Base-by-base conservation (phyloP, 2,113 vertebrate species). In the Verasper variegatus region DNA sequence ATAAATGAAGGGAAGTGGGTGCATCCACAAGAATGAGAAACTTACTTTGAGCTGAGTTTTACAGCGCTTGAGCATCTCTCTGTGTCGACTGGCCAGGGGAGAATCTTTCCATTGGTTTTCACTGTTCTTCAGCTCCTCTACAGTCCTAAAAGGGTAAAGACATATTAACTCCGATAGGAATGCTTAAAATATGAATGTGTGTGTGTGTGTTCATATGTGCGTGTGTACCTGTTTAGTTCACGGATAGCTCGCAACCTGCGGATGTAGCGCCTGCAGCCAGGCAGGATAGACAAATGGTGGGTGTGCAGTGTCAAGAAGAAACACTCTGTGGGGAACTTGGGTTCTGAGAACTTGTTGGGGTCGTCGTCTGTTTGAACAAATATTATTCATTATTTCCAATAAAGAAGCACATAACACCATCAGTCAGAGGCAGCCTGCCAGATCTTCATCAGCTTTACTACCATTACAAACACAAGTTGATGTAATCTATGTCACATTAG, bases 101-200 rank as follows among this genome's bases (percentile, higher is more conserved):
- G 98, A 98, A 85, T 99, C 98, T 85, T 99, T 99, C 97, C 97
- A 99, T 6, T 99, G 97, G 73, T 92, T 97, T 88, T 99, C 98
- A 68, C 97, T 99, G 89, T 97, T 99, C 87, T 98, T 99, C 87
- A 99, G 86, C 92, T 99, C 98, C 85, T 99, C 98, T 73, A 99
- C 97, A 52, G 97, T 99, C 91, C 98, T 99, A 88, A 60, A 78
- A 59, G 87, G 14, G 17, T 84, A 8, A 88, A 69, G 0, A 70
- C 74, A 85, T 6, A 60, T 73, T 56, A 70, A 81, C 1, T 66
- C 15, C 47, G 4, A 62, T 0, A 26, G 42, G n/a, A 3, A 17
- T 14, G 4, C 21, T 70, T 9, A 40, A 0, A 72, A 13, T 5
- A 2, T 5, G 42, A n/a, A 7, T 18, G 3, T 14, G 66, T 7